Evolutionary conservation across 2,113 vertebrate species (phyloP).

Genomic region (Microtus ochrogaster): DNA sequence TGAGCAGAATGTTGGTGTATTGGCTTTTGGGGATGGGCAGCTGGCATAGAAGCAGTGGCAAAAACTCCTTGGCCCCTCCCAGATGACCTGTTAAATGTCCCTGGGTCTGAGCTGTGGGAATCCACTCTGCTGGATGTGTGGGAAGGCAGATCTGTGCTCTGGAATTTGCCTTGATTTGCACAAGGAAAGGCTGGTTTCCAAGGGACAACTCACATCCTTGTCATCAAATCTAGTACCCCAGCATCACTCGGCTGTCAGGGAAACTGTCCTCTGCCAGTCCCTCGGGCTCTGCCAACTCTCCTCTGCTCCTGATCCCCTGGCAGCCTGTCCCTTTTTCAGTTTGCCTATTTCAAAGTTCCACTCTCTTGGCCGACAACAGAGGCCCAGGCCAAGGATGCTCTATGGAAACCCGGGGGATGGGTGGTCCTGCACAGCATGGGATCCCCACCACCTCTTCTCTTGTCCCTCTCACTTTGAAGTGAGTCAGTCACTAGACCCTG

Average conservation of each 20-base stretch:
- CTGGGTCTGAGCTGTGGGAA: rapidly evolving
- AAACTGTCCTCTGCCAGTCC: rapidly evolving
- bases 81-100: conserved; percentile 40
- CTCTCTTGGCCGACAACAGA: not conserved
- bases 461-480: not conserved
- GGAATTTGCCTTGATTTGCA: not conserved
- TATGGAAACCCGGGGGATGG: not conserved
- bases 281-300: rapidly evolving
- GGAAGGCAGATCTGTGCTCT: not conserved
- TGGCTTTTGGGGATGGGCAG: conserved; percentile 41
- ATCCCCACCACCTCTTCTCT: not conserved
- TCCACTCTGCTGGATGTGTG: rapidly evolving
- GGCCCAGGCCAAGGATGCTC: not conserved
- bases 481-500: not conserved
- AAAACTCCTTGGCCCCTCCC: not conserved
- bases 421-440: too few species aligned
- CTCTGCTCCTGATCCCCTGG: not conserved
- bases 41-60: conserved; percentile 46
- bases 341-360: not conserved
- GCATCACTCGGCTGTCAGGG: not conserved
- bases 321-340: not conserved
- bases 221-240: not conserved
- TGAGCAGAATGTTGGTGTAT: conserved; percentile 57
- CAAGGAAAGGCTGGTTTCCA: not conserved
- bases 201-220: rapidly evolving